A percentile compares a stretch with the other conserved stretches of the same genome.
phyloP scores from a whole-genome alignment of 2,888 invertebrate genomes.

The Boloria euphrosyne region DNA sequence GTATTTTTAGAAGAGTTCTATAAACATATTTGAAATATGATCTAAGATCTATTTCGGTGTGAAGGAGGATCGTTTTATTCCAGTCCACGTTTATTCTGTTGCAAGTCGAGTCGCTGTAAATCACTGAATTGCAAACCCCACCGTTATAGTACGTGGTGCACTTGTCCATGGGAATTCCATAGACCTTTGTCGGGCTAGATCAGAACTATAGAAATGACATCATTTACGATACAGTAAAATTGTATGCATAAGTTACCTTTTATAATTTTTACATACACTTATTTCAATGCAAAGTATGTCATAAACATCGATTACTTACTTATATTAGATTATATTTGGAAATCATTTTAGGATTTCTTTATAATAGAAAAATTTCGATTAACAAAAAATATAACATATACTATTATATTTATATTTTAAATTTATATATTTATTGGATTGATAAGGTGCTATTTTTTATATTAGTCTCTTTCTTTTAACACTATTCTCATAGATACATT shows the following conservation, averaged over 20 bases:
- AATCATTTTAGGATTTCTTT: too few relatives aligned
- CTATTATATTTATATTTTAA: too few relatives aligned
- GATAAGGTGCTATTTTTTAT: too few relatives aligned
- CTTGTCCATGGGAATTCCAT: conserved; percentile 71
- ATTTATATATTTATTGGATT: too few relatives aligned
- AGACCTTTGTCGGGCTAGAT: conserved; percentile 53
- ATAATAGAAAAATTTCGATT: too few relatives aligned
- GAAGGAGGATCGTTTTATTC: conserved; percentile 46
- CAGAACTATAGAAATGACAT: conserved; percentile 15
- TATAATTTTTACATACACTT: too few relatives aligned
- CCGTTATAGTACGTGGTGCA: conserved; percentile 69
- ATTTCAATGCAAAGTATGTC: too few relatives aligned
- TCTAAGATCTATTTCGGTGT: conserved; percentile 47
- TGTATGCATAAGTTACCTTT: background rate
- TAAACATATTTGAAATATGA: background rate
- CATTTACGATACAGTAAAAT: background rate
- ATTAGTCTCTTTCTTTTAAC: too few relatives aligned
- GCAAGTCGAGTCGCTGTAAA: conserved; percentile 66
- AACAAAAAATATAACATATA: too few relatives aligned
- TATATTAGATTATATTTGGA: too few relatives aligned
- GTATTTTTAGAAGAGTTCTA: background rate
- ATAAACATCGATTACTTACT: too few relatives aligned
- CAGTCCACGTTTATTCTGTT: conserved; percentile 66
- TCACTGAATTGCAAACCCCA: conserved; percentile 73
- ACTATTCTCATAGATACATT: too few relatives aligned